These are phyloP conservation scores for Ophion obscuratus DNA, from an alignment of 2,888 invertebrate species.

Conservation along the genomic window DNA sequence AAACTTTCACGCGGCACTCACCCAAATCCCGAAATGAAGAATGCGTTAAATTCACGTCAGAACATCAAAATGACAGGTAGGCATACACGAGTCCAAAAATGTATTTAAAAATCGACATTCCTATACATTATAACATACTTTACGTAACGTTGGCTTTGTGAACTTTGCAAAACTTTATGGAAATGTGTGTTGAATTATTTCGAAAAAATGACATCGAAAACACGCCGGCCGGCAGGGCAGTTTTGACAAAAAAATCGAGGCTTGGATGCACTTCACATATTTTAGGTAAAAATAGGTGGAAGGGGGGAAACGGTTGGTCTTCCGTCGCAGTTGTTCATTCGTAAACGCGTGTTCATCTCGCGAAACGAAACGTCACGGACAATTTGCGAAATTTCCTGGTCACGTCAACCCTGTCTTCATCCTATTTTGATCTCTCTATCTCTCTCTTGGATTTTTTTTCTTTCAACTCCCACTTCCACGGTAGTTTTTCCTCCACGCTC, in stretches of 20 bases:
- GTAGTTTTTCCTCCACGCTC: constrained; percentile 20
- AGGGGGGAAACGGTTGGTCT: neutral
- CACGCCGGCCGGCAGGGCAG: neutral
- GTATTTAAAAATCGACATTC: neutral
- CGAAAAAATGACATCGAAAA: neutral
- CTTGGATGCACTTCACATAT: neutral
- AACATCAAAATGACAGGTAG: neutral
- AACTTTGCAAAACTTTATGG: too few species aligned
- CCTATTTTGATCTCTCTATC: neutral
- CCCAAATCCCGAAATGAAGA: neutral
- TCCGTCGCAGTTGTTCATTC: constrained; percentile 7
- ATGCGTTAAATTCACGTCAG: neutral
- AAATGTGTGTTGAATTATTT: too few species aligned
- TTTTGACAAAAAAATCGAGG: neutral
- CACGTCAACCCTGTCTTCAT: constrained; percentile 40
- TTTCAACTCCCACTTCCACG: neutral
- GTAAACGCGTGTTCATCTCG: constrained; percentile 9
- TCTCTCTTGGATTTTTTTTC: constrained; percentile 1
- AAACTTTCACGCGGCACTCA: neutral
- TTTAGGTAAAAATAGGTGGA: constrained; percentile 1
- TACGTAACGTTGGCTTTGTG: too few species aligned
- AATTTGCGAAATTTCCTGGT: constrained; percentile 59
- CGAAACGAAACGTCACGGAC: constrained; percentile 51
- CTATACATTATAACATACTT: too few species aligned
- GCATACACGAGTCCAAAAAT: neutral